Base-by-base conservation (phyloP, 2,113 vertebrate species). In the Brachyhypopomus gauderio region DNA sequence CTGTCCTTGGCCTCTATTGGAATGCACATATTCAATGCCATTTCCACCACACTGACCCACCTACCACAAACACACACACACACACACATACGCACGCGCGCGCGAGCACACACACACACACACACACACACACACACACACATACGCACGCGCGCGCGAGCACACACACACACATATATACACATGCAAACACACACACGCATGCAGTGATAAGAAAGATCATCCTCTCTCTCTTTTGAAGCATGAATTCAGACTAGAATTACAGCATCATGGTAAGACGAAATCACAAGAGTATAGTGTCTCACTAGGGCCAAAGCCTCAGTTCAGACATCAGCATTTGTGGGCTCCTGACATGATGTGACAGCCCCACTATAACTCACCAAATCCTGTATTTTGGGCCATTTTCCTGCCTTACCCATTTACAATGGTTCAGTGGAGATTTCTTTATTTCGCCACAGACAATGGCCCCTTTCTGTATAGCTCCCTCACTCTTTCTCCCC, bases 401-500 rank as follows among this genome's bases (percentile, higher is more conserved):
- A 92, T 92, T 95, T 95, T 95, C 94, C 91, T 92, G 92, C 94
- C 94, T 94, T 94, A 93, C 94, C 94, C 92, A 91, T 94, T 95
- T 95, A 95, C 94, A 95, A 96, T 96, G 96, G 93, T 95, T 94
- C 93, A 97, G 94, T 95, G 92, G 93, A 95, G 93, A 96, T 96
- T 96, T 96, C 96, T 96, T 96, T 96, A 95, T 96, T 96, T 95
- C 89, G 88, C 82, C 88, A 88, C 83, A 91, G 89, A 94, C 93
- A 94, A 94, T 94, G 84, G 91, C 88, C 84, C 88, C 92, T 92
- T 91, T 91, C 88, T 86, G 60, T 90, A 22, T 59, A 16, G 78
- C 81, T 27, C 75, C 85, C 85, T 79, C 90, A 81, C 77, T 83
- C 75, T 70, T 79, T 72, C 77, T 72, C 80, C 30, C 22, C 77